phyloP scores from a whole-genome alignment of 2,888 invertebrate genomes.

The Oligia strigilis region DNA sequence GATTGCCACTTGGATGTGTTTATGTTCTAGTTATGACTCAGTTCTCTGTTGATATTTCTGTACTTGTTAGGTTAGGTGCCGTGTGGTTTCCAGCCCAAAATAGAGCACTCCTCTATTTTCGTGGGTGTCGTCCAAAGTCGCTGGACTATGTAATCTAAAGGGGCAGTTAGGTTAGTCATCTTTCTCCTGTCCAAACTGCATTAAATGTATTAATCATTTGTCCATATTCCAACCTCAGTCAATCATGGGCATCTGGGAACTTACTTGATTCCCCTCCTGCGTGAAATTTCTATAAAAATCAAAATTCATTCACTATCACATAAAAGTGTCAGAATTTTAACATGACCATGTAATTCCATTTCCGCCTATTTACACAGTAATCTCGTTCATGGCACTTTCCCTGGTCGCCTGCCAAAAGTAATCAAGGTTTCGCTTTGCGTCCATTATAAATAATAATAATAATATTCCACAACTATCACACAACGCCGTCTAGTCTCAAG shows the following conservation, averaged over 20 bases:
- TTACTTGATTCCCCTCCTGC: too few relatives aligned
- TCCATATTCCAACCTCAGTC: background rate
- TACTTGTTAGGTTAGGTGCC: constrained; percentile 28
- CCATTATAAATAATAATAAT: too few relatives aligned
- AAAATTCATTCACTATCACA: constrained; percentile 10
- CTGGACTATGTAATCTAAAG: background rate
- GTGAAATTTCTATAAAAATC: background rate
- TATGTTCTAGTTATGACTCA: constrained; percentile 28
- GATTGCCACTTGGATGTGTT: constrained; percentile 19
- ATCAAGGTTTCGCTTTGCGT: constrained; percentile 59
- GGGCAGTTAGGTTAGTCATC: too few relatives aligned
- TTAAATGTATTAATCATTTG: background rate
- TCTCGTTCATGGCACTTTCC: constrained; percentile 57
- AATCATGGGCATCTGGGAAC: background rate
- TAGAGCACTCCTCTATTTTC: constrained; percentile 23
- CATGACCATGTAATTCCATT: constrained; percentile 49
- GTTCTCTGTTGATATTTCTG: constrained; percentile 26
- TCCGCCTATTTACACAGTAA: constrained; percentile 51
- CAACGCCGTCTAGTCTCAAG: too few relatives aligned
- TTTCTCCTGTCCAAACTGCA: too few relatives aligned
- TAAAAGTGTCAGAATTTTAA: constrained; percentile 16
- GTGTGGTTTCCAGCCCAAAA: constrained; percentile 31
- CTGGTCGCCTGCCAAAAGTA: constrained; percentile 67
- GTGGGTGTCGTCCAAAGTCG: constrained; percentile 9
- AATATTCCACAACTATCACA: too few relatives aligned